Base-by-base conservation (phyloP, 2,797 vertebrate genomes). In the Todus mexicanus region DNA sequence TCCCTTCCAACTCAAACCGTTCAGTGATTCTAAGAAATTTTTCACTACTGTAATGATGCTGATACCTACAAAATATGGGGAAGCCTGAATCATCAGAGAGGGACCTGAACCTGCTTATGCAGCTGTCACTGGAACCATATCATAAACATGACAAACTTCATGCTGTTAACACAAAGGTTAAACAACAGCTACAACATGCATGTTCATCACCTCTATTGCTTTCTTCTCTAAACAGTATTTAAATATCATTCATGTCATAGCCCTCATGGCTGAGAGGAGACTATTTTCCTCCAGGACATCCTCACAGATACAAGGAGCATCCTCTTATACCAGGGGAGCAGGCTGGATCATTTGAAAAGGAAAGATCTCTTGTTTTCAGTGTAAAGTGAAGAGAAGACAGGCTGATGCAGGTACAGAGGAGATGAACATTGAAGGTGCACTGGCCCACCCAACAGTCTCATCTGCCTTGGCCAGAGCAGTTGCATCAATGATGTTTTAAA, bases 211-310 rank as follows among this genome's bases (percentile, higher is more conserved):
- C 64, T 25, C 37, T 40, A 31, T 15, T 20, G 31, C 33, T 61
- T 69, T 75, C 43, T 72, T 69, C 22, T 71, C 26, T 26, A 4
- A 8, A 26, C 5, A 51, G n/a, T 54, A 21, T 59, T 74, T 72
- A 78, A 72, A 29, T 15, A 29, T 16, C 5, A 76, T 63, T 22
- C 26, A 40, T 27, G 14, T 57, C 72, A 79, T 12, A 59, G 29
- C 13, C 50, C 20, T 20, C 12, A 16, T 5, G 11, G 37, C 25
- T 75, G 23, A 59, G 18, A 87, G 19, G 9, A 86, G 13, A 16
- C 14, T 0, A 0, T 47, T 37, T 25, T 63, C 26, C 26, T 59
- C 20, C 50, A 47, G 33, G 31, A 47, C 1, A 1, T 65, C 16
- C 53, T 74, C 5, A 6, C 8, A 25, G 33, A 29, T 31, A 31